Base-by-base conservation (phyloP, 2,888 invertebrate species). In the Chrysopilus asiliformis region DNA sequence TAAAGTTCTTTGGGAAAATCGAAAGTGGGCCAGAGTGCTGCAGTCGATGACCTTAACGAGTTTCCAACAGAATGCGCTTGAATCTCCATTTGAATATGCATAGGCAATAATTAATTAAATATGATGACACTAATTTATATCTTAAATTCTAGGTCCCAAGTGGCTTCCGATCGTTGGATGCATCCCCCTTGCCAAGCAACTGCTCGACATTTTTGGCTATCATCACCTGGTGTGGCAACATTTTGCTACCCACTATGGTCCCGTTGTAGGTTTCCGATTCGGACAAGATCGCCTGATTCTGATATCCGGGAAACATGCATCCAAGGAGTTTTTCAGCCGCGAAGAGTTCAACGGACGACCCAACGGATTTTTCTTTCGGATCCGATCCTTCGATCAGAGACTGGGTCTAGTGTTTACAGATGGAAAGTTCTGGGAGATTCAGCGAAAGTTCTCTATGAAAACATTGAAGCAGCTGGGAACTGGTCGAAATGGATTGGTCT, bases 301-400 rank as follows among this genome's bases (percentile, higher is more conserved):
- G 0, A 71, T 78, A 2, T 73, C 70, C 16, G 74, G 77, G 1
- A 62, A 69, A 26, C 68, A 74, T 37, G 69, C 75, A 32, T 68
- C 77, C 4, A 69, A 68, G 28, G 71, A 75, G 51, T 71, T 74
- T 5, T 66, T 78, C 28, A 65, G 66, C 2, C 65, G 68, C 8
- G 72, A 72, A 13, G 75, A 75, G 40, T 78, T 79, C 46, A 76
- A 77, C 49, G 79, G 77, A 1, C 66, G 82, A 39, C 81, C 81
- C 0, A 70, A 77, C 46, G 79, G 73, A 18, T 81, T 78, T 52
- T 76, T 80, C 51, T 71, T 77, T 46, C 66, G 70, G 43, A 56
- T 79, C 39, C 66, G 81, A 38, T 70, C 78, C 17, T 72, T 77
- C 42, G 79, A 79, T 12, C 70, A 74, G 53, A 64, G 72, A 56